These are phyloP conservation scores for Carassius carassius DNA, from an alignment of 2,113 vertebrate genomes.

Conservation along the genomic window DNA sequence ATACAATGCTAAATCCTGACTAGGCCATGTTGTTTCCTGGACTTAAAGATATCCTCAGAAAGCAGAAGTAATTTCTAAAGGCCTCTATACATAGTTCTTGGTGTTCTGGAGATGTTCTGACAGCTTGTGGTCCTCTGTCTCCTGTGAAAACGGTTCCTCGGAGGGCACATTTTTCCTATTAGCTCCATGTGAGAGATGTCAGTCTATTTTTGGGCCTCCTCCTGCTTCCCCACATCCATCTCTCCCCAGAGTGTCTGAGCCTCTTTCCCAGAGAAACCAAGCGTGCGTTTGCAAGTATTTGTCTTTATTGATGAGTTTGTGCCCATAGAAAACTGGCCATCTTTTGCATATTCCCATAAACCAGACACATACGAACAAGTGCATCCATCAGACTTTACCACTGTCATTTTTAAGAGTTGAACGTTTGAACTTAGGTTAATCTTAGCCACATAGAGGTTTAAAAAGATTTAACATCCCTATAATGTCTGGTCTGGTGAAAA, in stretches of 20 bases:
- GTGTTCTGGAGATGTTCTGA: constrained; percentile 33
- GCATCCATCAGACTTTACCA: not conserved
- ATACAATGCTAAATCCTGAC: not conserved
- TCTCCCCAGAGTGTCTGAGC: constrained; percentile 65
- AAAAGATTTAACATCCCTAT: not conserved
- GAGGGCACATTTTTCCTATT: constrained; percentile 63
- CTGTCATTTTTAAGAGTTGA: not conserved
- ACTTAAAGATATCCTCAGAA: not conserved
- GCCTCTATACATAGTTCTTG: constrained; percentile 1
- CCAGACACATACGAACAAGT: constrained; percentile 49
- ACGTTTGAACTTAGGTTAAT: not conserved
- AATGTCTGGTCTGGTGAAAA: constrained; percentile 5
- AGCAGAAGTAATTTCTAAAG: not conserved
- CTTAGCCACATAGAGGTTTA: constrained; percentile 1
- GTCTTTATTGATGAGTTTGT: not conserved
- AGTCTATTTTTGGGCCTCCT: constrained; percentile 66
- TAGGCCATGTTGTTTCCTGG: not conserved
- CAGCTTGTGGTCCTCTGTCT: constrained; percentile 51
- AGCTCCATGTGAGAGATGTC: constrained; percentile 58
- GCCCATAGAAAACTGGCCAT: constrained; percentile 32
- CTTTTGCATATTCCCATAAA: constrained; percentile 45
- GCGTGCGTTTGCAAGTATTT: constrained; percentile 55
- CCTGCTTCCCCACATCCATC: constrained; percentile 64
- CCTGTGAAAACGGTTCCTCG: constrained; percentile 57
- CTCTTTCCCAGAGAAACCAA: constrained; percentile 72